phyloP scores from a whole-genome alignment of 1,140 invertebrate genomes.

The Pseudomyrmex cubaensis region DNA sequence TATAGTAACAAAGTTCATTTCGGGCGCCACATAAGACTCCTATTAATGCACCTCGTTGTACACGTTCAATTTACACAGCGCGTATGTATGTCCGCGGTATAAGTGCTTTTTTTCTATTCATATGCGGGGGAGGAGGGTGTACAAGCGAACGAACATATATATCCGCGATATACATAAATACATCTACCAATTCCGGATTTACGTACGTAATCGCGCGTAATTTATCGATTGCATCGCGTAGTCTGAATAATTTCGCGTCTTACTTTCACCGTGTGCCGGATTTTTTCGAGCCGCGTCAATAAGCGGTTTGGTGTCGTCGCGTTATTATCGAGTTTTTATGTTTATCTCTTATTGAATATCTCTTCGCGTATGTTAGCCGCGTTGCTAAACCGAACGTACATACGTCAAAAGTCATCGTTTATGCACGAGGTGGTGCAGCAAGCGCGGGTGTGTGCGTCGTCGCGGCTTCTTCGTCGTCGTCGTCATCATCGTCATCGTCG shows the following conservation, averaged over 20 bases:
- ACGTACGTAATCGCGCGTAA: not conserved
- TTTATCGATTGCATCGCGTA: not conserved
- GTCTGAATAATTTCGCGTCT: conserved; percentile 53
- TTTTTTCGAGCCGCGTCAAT: not conserved
- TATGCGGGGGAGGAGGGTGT: not conserved
- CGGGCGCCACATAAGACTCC: no score
- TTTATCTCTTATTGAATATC: conserved; percentile 66
- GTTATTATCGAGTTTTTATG: conserved; percentile 58
- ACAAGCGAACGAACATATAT: not conserved
- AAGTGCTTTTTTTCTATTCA: not conserved
- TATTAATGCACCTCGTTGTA: no score
- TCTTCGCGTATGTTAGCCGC: not conserved
- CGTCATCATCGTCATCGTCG: not conserved
- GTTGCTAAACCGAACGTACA: not conserved
- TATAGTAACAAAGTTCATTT: no score
- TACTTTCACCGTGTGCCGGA: conserved; percentile 40
- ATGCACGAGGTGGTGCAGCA: conserved; percentile 17
- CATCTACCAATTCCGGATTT: not conserved
- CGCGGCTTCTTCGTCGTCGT: not conserved
- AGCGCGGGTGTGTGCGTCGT: not conserved
- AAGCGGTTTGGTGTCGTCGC: conserved; percentile 39
- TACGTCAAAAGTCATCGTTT: conserved; percentile 54
- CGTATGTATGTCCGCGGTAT: no score
- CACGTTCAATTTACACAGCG: no score
- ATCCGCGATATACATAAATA: no score